Base-by-base conservation (phyloP, 2,113 vertebrate genomes). In the Regulus satrapa region DNA sequence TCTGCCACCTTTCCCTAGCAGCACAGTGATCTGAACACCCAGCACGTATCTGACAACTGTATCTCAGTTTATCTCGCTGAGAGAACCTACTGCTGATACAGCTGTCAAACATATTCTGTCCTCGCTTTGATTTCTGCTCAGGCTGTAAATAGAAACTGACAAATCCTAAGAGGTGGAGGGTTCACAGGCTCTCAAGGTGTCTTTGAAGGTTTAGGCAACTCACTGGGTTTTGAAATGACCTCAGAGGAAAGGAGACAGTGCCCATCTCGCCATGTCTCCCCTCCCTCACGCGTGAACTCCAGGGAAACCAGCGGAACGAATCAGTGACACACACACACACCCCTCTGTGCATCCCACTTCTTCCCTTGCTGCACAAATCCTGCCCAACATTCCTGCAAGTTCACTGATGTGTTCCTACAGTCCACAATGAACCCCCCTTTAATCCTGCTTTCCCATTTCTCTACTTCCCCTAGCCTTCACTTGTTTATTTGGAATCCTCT, bases 61-160 rank as follows among this genome's bases (percentile, higher is more conserved):
- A 89, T 74, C 68, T 67, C 67, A 45, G 69, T 68, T 95, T 72
- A 68, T 80, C 52, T 73, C 4, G 0, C 64, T 20, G 49, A 80
- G 89, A 74, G 80, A 94, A 89, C 36, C 82, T 63, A 62, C 69
- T 83, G 80, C 85, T 94, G 90, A 93, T 91, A 81, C 79, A 92
- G 78, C 92, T 92, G 91, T 82, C 77, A 94, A 94, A 92, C 72
- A 56, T 38, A 61, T 32, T 79, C 90, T 51, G 69, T 71, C 66
- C 78, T 74, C 80, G 34, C 90, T 94, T 68, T 93, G 88, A 88
- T 93, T 95, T 84, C 79, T 87, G 75, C 84, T 93, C 56, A 74
- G 71, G 80, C 84, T 90, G 81, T 91, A 92, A 96, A 96, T 52
- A 95, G 75, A 94, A 87, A 71, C 58, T 88, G 89, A 88, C 76